These are phyloP conservation scores for Drosophila yakuba DNA, from an alignment of 1,140 invertebrate genomes.

Conservation along the genomic window DNA sequence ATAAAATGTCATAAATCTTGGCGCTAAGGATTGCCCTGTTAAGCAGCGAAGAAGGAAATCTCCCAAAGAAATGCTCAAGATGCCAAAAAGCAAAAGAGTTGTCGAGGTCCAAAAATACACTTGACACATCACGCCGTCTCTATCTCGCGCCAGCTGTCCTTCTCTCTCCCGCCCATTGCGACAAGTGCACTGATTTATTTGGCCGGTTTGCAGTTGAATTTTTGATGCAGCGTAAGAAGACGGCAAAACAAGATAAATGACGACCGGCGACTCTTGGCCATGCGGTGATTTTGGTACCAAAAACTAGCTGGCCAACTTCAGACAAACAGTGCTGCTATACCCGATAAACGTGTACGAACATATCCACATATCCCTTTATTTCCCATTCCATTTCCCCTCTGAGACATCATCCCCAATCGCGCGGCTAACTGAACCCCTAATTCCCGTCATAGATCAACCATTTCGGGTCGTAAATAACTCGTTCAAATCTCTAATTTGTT, in stretches of 20 bases:
- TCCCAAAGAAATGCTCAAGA: slow-evolving; percentile 58
- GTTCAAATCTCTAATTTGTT: slow-evolving; percentile 82
- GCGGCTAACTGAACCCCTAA: slow-evolving; percentile 64
- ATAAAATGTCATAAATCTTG: slow-evolving; percentile 84
- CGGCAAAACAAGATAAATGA: slow-evolving; percentile 79
- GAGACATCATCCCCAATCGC: slow-evolving; percentile 32
- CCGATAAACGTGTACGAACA: not conserved
- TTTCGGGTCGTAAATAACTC: slow-evolving; percentile 77
- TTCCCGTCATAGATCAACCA: slow-evolving; percentile 78
- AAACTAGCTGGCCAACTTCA: slow-evolving; percentile 47
- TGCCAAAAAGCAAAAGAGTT: slow-evolving; percentile 71
- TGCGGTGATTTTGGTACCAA: slow-evolving; percentile 49
- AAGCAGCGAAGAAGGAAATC: slow-evolving; percentile 43
- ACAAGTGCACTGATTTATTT: slow-evolving; percentile 82
- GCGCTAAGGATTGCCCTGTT: slow-evolving; percentile 75
- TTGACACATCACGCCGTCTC: slow-evolving; percentile 60
- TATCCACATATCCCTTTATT: slow-evolving; percentile 14
- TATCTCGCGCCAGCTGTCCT: slow-evolving; percentile 22
- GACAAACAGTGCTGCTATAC: slow-evolving; percentile 20
- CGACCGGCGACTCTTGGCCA: slow-evolving; percentile 73
- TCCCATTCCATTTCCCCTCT: not conserved
- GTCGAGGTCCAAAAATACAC: slow-evolving; percentile 76
- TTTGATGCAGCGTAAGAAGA: slow-evolving; percentile 78
- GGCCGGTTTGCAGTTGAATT: slow-evolving; percentile 83
- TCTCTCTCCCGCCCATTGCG: slow-evolving; percentile 16